phyloP scores from a whole-genome alignment of 1,140 invertebrate species.

The Ditylenchus dipsaci region DNA sequence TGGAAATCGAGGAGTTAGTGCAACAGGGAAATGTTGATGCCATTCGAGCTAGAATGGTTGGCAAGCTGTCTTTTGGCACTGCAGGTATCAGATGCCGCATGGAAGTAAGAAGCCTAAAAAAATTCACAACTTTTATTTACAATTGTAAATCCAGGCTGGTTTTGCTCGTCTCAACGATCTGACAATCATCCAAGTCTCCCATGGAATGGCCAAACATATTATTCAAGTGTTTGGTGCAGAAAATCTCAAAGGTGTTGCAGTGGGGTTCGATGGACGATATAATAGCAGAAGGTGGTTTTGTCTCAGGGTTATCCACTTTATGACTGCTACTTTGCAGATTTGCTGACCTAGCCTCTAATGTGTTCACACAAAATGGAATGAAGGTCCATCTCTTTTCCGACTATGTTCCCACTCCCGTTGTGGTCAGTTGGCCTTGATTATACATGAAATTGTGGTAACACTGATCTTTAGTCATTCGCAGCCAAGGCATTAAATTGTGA shows the following conservation, averaged over 20 bases:
- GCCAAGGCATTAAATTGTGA: slow-evolving; percentile 47
- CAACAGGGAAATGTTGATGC: slow-evolving; percentile 63
- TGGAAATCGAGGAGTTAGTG: slow-evolving; percentile 64
- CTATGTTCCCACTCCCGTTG: slow-evolving; percentile 82
- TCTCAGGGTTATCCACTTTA: neutral
- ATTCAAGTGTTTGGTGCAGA: slow-evolving; percentile 57
- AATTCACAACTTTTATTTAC: neutral
- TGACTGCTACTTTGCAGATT: slow-evolving; percentile 67
- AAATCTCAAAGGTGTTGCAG: slow-evolving; percentile 71
- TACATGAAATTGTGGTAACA: slow-evolving; percentile 23
- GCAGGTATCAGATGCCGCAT: slow-evolving; percentile 26
- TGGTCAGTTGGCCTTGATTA: slow-evolving; percentile 60
- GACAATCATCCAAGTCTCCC: slow-evolving; percentile 89
- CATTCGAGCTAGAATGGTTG: slow-evolving; percentile 56
- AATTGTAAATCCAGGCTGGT: slow-evolving; percentile 76
- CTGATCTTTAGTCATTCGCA: slow-evolving; percentile 38
- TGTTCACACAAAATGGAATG: slow-evolving; percentile 74
- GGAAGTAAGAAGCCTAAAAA: too few species aligned
- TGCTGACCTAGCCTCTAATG: slow-evolving; percentile 78
- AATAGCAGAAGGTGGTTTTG: slow-evolving; percentile 68
- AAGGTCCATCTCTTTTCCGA: slow-evolving; percentile 77
- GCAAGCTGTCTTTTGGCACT: slow-evolving; percentile 74
- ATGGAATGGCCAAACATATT: slow-evolving; percentile 81
- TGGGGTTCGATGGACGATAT: slow-evolving; percentile 90
- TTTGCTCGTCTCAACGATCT: slow-evolving; percentile 93